phyloP scores from a whole-genome alignment of 2,888 invertebrate species.

The Troides aeacus region DNA sequence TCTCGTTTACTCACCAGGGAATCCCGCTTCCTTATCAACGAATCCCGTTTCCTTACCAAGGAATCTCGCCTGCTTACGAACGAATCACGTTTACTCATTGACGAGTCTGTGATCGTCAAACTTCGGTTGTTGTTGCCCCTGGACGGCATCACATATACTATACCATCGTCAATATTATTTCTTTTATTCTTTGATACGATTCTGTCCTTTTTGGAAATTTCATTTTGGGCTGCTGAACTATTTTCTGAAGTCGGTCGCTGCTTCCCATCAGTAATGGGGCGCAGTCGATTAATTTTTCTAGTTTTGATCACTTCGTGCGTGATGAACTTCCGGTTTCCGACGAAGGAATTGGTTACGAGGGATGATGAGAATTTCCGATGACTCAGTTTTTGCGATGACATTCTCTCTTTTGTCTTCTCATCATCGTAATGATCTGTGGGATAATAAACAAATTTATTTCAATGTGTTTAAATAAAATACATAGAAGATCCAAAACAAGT shows the following conservation, averaged over 20 bases:
- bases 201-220: background rate
- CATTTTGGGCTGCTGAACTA: background rate
- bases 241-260: background rate
- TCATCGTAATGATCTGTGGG: background rate
- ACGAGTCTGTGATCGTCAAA: slow-evolving; percentile 5
- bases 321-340: slow-evolving; percentile 18
- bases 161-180: slow-evolving; percentile 5
- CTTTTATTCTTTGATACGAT: slow-evolving; percentile 1
- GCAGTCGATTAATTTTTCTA: background rate
- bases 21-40: background rate
- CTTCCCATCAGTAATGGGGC: background rate
- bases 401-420: background rate
- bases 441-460: background rate
- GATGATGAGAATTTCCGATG: slow-evolving; percentile 12
- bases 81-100: slow-evolving; percentile 14
- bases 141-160: slow-evolving; percentile 13
- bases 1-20: background rate
- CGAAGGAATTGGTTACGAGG: slow-evolving; percentile 3
- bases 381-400: background rate
- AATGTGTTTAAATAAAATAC: background rate
- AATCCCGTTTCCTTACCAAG: background rate
- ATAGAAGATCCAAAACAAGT: background rate
- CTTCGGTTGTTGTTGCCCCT: slow-evolving; percentile 10
- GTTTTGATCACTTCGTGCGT: slow-evolving; percentile 18
- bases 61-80: background rate